Evolutionary conservation across 2,113 vertebrate species (phyloP).

Genomic region (Zosterops borbonicus): DNA sequence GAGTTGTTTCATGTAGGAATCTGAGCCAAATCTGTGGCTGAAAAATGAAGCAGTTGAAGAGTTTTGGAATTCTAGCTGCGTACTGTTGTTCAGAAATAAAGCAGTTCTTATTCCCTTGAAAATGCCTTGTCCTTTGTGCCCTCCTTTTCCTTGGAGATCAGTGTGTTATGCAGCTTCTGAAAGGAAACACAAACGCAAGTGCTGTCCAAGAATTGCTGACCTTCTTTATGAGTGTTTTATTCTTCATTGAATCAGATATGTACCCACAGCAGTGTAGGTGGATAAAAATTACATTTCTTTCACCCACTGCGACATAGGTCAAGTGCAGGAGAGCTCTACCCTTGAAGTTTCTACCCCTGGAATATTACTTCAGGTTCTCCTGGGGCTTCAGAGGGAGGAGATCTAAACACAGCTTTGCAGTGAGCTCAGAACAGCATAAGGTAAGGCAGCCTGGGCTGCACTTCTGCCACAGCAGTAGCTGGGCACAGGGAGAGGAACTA

Average conservation of each 20-base stretch:
- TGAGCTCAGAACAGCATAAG: neutral
- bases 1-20: neutral
- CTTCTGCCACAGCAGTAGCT: neutral
- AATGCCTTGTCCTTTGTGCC: neutral
- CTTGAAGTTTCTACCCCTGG: neutral
- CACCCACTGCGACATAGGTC: accelerated
- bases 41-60: neutral
- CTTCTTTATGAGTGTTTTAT: slow-evolving; percentile 12
- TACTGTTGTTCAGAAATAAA: neutral
- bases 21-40: neutral
- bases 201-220: slow-evolving; percentile 37
- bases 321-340: neutral
- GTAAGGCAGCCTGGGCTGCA: neutral
- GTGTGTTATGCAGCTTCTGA: neutral
- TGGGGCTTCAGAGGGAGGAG: neutral
- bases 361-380: neutral
- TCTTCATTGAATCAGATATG: neutral
- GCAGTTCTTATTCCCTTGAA: neutral
- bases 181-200: neutral
- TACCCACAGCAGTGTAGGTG: neutral
- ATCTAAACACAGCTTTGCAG: neutral
- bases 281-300: neutral
- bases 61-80: neutral
- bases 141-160: slow-evolving; percentile 7
- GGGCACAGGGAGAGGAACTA: neutral